Evolutionary conservation across 2,113 vertebrate genomes (phyloP).

Genomic region (Struthio camelus): DNA sequence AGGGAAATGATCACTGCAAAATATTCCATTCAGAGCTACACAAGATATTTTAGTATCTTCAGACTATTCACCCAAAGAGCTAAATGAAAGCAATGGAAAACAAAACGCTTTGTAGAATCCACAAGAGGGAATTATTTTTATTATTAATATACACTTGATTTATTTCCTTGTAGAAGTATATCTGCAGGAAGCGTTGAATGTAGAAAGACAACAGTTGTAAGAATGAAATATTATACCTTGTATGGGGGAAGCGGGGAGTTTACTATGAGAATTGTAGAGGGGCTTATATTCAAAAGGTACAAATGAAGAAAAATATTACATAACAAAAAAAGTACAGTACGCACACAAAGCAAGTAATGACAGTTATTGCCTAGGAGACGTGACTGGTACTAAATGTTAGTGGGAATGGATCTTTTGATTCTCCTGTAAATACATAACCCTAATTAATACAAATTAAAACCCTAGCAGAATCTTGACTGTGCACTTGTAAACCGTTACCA

Average conservation of each 20-base stretch:
- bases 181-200: neutral
- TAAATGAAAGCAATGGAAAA: neutral
- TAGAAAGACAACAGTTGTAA: neutral
- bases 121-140: neutral
- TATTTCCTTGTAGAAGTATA: neutral
- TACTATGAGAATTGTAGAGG: neutral
- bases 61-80: neutral
- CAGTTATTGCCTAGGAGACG: neutral
- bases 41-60: neutral
- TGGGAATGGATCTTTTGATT: neutral
- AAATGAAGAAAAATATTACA: neutral
- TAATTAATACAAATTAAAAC: slow-evolving; percentile 16
- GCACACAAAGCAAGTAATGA: neutral
- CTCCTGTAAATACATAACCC: neutral
- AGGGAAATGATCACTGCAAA: neutral
- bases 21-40: neutral
- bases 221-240: neutral
- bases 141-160: neutral
- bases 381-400: neutral
- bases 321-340: neutral
- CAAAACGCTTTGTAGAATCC: neutral
- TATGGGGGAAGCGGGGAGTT: neutral
- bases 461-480: neutral
- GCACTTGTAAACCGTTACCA: neutral
- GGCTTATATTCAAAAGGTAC: neutral